A percentile compares a stretch with the other conserved stretches of the same genome.
phyloP scores from a whole-genome alignment of 2,888 invertebrate species.

The Prionchulus punctatus region DNA sequence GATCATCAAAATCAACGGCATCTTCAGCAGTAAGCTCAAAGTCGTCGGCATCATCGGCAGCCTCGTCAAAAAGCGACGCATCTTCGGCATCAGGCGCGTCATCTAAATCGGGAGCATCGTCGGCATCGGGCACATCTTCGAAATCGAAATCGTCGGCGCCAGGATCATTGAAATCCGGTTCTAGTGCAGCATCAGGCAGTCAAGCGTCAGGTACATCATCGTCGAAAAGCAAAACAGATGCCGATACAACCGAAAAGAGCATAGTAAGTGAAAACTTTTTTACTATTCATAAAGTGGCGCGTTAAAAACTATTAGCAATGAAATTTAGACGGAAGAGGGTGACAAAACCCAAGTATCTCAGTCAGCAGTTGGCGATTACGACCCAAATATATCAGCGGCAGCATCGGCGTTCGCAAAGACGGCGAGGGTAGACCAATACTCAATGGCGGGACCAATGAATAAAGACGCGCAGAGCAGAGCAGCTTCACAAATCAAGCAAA shows the following conservation, averaged over 20 bases:
- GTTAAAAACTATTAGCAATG: no score
- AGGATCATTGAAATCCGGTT: not conserved
- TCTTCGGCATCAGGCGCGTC: not conserved
- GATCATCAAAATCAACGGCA: not conserved
- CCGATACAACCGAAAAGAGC: not conserved
- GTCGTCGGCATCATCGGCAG: not conserved
- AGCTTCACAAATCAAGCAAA: not conserved
- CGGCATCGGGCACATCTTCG: not conserved
- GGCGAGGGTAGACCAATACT: not conserved
- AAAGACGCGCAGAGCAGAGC: not conserved
- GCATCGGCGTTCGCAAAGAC: not conserved
- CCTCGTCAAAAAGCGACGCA: not conserved
- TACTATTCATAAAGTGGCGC: not conserved
- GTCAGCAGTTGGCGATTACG: not conserved
- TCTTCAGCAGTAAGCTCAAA: not conserved
- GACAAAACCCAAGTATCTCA: no score
- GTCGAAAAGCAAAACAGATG: not conserved
- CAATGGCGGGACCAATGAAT: not conserved
- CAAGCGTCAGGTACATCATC: not conserved
- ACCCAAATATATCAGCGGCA: not conserved
- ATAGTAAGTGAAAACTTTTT: not conserved
- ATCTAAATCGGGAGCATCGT: not conserved
- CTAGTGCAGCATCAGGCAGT: not conserved
- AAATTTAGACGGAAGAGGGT: no score
- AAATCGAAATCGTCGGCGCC: not conserved